These are phyloP conservation scores for Nannospalax galili DNA, from an alignment of 2,113 vertebrate species.

Conservation along the genomic window DNA sequence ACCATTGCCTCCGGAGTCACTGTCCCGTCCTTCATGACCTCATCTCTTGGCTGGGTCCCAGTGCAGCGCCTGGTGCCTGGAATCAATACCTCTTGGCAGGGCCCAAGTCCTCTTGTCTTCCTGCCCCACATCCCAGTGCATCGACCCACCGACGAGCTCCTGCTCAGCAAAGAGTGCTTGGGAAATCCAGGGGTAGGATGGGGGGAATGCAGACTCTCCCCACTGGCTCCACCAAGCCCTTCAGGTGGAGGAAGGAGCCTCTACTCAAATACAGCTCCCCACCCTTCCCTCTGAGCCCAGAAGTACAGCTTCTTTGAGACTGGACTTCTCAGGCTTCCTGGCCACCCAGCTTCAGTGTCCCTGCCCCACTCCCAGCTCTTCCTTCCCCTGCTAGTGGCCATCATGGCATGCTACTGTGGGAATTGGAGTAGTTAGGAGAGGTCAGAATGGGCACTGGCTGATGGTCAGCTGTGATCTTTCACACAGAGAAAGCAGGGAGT, in stretches of 20 bases:
- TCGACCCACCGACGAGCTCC: background rate
- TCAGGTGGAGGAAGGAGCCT: background rate
- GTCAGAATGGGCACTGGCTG: background rate
- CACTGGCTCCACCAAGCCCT: background rate
- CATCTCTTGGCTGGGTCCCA: conserved; percentile 81
- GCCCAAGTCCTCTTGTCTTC: conserved; percentile 4
- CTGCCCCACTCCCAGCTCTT: background rate
- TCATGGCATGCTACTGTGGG: background rate
- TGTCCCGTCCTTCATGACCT: conserved; percentile 78
- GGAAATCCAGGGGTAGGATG: background rate
- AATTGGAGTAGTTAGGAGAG: background rate
- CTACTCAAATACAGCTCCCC: background rate
- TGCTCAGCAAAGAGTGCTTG: background rate
- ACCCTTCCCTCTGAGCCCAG: background rate
- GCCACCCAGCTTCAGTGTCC: background rate
- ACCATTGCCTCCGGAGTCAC: background rate
- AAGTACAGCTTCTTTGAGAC: too few relatives aligned
- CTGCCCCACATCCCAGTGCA: background rate
- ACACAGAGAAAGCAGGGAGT: background rate
- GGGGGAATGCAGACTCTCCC: too few relatives aligned
- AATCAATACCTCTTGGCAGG: conserved; percentile 75
- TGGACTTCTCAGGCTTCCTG: too few relatives aligned
- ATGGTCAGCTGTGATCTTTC: background rate
- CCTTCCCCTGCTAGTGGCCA: background rate
- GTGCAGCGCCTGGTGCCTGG: conserved; percentile 47